A percentile compares a stretch with the other conserved stretches of the same genome.
These are phyloP conservation scores for Gastrophysa polygoni DNA, from an alignment of 2,888 invertebrate species.

Conservation along the genomic window DNA sequence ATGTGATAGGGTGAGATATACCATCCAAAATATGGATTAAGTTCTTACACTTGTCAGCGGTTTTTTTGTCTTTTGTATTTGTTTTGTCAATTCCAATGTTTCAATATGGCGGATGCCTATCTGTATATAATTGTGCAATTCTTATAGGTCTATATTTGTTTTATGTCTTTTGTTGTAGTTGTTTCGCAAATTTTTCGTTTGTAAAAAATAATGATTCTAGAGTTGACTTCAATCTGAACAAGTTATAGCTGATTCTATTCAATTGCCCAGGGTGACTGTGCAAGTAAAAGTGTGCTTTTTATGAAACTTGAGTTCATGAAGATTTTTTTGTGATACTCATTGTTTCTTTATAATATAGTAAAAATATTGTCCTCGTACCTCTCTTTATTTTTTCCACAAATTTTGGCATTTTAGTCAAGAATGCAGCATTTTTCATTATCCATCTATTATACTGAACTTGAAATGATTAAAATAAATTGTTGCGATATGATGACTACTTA, in stretches of 20 bases:
- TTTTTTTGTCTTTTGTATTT: slow-evolving; percentile 37
- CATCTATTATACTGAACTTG: too few relatives aligned
- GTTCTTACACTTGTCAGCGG: slow-evolving; percentile 23
- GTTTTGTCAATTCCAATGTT: slow-evolving; percentile 47
- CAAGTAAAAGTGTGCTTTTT: background rate
- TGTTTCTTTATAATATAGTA: too few relatives aligned
- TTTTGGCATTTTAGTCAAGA: too few relatives aligned
- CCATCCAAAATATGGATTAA: background rate
- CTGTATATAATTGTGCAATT: slow-evolving; percentile 42
- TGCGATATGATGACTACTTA: too few relatives aligned
- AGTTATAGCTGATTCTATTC: background rate
- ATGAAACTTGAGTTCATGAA: too few relatives aligned
- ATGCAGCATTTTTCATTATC: too few relatives aligned
- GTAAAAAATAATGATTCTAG: background rate
- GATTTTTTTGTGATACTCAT: too few relatives aligned
- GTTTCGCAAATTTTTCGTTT: background rate
- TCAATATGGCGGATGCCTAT: slow-evolving; percentile 50
- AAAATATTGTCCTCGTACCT: too few relatives aligned
- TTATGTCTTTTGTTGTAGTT: slow-evolving; percentile 5
- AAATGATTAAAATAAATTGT: too few relatives aligned
- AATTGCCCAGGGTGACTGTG: slow-evolving; percentile 14
- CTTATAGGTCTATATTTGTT: slow-evolving; percentile 22
- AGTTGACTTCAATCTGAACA: too few relatives aligned
- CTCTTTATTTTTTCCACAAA: too few relatives aligned
- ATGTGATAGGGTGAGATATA: slow-evolving; percentile 19